These are phyloP conservation scores for Mylabris phalerata DNA, from an alignment of 1,140 invertebrate genomes.

Conservation along the genomic window DNA sequence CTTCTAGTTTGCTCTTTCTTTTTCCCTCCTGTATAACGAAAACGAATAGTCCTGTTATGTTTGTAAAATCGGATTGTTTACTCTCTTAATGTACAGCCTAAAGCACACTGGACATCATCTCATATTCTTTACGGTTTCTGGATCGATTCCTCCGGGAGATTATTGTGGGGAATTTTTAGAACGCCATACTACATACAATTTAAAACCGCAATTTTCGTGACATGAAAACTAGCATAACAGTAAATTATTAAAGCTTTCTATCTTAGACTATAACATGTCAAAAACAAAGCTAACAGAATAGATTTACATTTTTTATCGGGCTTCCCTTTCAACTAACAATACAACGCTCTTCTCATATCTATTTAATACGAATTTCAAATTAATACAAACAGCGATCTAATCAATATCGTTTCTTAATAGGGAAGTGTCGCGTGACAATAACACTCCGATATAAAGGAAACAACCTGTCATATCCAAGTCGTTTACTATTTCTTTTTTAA, in stretches of 20 bases:
- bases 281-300: conserved; percentile 7
- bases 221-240: conserved; percentile 28
- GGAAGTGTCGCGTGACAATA: background rate
- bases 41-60: background rate
- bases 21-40: too few species aligned
- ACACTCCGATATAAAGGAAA: background rate
- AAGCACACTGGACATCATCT: conserved; percentile 20
- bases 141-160: conserved; percentile 21
- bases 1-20: too few species aligned
- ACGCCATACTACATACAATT: conserved; percentile 15
- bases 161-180: conserved; percentile 7
- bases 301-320: conserved; percentile 4
- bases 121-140: conserved; percentile 22
- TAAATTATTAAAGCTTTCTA: conserved; percentile 26
- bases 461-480: background rate
- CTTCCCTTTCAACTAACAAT: too few species aligned
- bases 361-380: too few species aligned
- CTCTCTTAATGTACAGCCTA: conserved; percentile 17
- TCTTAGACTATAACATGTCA: conserved; percentile 14
- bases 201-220: conserved; percentile 22
- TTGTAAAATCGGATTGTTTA: conserved; percentile 13
- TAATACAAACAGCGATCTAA: background rate
- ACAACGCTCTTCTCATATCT: too few species aligned
- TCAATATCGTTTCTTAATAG: background rate
- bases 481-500: background rate